Evolutionary conservation across 2,888 invertebrate genomes (phyloP).

Genomic region (Lapara coniferarum): DNA sequence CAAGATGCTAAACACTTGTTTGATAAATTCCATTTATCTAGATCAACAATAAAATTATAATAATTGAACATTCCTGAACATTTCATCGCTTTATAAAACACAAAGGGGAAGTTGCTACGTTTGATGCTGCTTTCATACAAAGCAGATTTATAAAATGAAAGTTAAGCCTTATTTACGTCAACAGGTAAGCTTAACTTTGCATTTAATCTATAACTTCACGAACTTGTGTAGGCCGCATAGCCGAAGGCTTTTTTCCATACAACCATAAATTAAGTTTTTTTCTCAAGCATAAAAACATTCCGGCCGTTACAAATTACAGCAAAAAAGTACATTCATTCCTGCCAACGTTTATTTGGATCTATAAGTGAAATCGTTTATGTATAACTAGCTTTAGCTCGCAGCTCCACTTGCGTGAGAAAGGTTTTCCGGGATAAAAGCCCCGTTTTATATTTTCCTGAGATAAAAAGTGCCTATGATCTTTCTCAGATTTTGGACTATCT

Average conservation of each 20-base stretch:
- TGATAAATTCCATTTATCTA: neutral
- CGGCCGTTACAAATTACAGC: neutral
- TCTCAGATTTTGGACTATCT: too few species aligned
- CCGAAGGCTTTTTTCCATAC: neutral
- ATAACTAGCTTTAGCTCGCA: too few species aligned
- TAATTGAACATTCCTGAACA: constrained; percentile 25
- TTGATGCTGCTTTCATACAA: neutral
- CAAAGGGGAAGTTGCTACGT: constrained; percentile 2
- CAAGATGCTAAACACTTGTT: neutral
- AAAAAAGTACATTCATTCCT: too few species aligned
- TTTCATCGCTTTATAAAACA: constrained; percentile 3
- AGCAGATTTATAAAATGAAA: constrained; percentile 1
- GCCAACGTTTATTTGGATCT: too few species aligned
- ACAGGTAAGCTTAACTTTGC: neutral
- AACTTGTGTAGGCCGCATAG: neutral
- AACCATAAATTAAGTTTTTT: neutral
- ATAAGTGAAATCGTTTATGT: too few species aligned
- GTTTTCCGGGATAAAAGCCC: too few species aligned
- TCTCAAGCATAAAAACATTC: neutral
- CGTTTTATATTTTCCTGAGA: too few species aligned
- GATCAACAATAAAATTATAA: constrained; percentile 25
- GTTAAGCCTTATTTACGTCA: constrained; percentile 1
- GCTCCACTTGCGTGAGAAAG: too few species aligned
- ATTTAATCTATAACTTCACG: neutral
- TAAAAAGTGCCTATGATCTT: too few species aligned